Evolutionary conservation across 2,888 invertebrate species (phyloP), one percentile per base, ranked within the genome.

Genomic region (Dynastes hyllus): DNA sequence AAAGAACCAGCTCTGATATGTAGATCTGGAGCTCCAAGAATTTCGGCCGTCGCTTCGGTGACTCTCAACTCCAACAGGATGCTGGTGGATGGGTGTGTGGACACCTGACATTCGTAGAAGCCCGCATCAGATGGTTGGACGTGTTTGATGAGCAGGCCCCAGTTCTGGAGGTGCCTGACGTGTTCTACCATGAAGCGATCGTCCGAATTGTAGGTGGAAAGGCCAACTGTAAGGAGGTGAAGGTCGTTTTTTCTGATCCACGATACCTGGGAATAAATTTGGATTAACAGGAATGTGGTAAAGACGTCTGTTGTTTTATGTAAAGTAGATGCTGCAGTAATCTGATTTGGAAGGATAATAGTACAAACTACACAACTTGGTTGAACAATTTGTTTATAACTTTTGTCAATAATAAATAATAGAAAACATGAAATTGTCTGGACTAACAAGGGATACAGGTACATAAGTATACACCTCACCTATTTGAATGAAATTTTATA

Each of bases 51-150:
- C 58, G 92, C 92, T 84, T 92, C 92, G 87, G 94, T 90, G 84
- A 95, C 93, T 82, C 94, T 94, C 83, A 95, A 91, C 87, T 95
- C 94, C 80, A 94, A 92, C 85, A 94, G 92, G 86, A 95, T 93
- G 83, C 94, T 94, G 84, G 93, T 92, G 32, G 95, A 94, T 29
- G 95, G 95, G 89, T 95, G 94, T 65, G 95, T 95, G 78, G 95
- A 95, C 87, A 95, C 94, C 92, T 95, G 95, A 89, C 95, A 95
- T 92, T 95, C 93, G 87, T 95, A 95, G 78, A 93, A 90, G 29
- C 95, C 95, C 65, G 92, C 93, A 86, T 95, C 95, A 45, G 93
- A 91, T 80, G 91, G 91, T 85, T 93, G 93, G 53, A 94, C 94
- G 77, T 94, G 93, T 86, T 93, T 93, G 86, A 95, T 94, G 82